These are phyloP conservation scores for Lampris incognitus DNA, from an alignment of 2,113 vertebrate species.

Conservation along the genomic window DNA sequence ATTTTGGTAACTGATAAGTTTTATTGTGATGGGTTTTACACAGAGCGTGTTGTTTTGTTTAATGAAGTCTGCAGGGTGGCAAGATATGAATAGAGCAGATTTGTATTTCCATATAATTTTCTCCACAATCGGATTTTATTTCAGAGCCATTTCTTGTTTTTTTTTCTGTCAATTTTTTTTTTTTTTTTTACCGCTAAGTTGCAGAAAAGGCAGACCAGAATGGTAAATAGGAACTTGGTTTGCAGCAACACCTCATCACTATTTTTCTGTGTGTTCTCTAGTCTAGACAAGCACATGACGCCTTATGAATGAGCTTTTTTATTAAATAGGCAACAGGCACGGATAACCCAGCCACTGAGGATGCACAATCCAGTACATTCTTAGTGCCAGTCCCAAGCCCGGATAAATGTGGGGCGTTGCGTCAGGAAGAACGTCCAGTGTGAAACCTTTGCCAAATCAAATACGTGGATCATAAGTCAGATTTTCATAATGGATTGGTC, in stretches of 20 bases:
- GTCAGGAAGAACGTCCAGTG: no score
- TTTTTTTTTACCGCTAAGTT: slow-evolving; percentile 5
- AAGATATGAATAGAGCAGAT: not conserved
- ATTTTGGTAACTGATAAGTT: slow-evolving; percentile 1
- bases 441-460: no score
- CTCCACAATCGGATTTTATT: not conserved
- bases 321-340: no score
- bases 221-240: slow-evolving; percentile 32
- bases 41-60: not conserved
- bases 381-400: no score
- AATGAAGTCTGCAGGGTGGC: not conserved
- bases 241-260: slow-evolving; percentile 16
- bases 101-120: not conserved
- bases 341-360: no score
- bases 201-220: not conserved
- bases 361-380: no score
- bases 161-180: not conserved
- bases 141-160: not conserved
- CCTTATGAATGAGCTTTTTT: no score
- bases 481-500: no score
- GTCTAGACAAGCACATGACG: not conserved
- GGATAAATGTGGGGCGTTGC: no score
- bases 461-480: no score
- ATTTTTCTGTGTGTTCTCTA: slow-evolving; percentile 9
- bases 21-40: not conserved